phyloP scores from a whole-genome alignment of 2,888 invertebrate genomes.

The Darwinula stevensoni region DNA sequence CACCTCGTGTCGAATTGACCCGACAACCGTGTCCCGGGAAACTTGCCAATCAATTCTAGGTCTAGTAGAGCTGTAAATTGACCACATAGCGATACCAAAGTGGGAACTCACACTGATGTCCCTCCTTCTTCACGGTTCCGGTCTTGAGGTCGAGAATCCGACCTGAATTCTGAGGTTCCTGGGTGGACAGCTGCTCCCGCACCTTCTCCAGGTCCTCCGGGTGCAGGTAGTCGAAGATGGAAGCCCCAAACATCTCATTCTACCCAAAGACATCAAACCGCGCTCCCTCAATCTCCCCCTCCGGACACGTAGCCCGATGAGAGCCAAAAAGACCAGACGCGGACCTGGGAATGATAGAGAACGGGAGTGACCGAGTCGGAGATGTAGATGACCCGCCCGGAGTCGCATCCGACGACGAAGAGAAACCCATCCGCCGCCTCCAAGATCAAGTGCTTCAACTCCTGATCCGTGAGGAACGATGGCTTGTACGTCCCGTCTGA shows the following conservation, averaged over 20 bases:
- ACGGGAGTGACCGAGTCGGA: slow-evolving; percentile 96
- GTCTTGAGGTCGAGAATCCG: slow-evolving; percentile 90
- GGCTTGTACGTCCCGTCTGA: slow-evolving; percentile 92
- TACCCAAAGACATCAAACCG: slow-evolving; percentile 18
- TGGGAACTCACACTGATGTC: slow-evolving; percentile 62
- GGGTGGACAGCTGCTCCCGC: slow-evolving; percentile 82
- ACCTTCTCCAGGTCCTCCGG: slow-evolving; percentile 73
- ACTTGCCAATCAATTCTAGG: too few species aligned
- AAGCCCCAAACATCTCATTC: slow-evolving; percentile 91
- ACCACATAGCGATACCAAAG: too few species aligned
- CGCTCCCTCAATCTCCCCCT: background rate
- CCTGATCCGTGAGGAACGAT: slow-evolving; percentile 94
- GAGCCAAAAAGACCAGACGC: background rate
- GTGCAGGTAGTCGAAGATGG: slow-evolving; percentile 83
- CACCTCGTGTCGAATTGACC: too few species aligned
- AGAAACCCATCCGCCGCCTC: slow-evolving; percentile 98
- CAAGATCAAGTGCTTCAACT: slow-evolving; percentile 87
- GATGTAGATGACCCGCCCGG: slow-evolving; percentile 86
- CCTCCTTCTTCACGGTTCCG: slow-evolving; percentile 95
- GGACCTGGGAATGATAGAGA: slow-evolving; percentile 67
- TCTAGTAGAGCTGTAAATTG: too few species aligned
- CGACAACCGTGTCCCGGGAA: too few species aligned
- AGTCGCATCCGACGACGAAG: slow-evolving; percentile 85
- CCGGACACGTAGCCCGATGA: too few species aligned
- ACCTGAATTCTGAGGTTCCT: slow-evolving; percentile 82